Percentiles rank a stretch among this genome's conserved stretches.
phyloP scores from a whole-genome alignment of 2,113 vertebrate species.

The Vanacampus margaritifer region DNA sequence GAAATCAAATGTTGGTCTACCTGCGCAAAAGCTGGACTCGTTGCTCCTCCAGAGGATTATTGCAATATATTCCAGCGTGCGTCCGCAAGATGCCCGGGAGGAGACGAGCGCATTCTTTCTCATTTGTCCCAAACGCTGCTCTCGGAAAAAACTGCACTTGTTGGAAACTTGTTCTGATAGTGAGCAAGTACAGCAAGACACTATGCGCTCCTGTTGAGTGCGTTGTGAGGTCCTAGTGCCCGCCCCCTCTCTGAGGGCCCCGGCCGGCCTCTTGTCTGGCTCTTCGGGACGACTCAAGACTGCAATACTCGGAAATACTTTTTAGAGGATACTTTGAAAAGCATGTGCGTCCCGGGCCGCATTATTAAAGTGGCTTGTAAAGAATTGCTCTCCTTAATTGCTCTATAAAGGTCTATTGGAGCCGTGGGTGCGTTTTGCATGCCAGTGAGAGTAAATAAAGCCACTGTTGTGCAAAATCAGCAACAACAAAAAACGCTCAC shows the following conservation, averaged over 20 bases:
- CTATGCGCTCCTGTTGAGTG: slow-evolving; percentile 25
- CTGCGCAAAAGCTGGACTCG: slow-evolving; percentile 38
- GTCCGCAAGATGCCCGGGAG: slow-evolving; percentile 32
- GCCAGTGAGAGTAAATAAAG: background rate
- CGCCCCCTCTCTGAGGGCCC: background rate
- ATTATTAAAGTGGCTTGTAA: slow-evolving; percentile 5
- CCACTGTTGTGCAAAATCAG: background rate
- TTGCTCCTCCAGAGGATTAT: slow-evolving; percentile 30
- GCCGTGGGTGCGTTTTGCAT: background rate
- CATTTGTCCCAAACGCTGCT: slow-evolving; percentile 51
- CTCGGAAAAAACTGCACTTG: slow-evolving; percentile 60
- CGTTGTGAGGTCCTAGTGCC: slow-evolving; percentile 73
- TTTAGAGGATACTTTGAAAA: background rate
- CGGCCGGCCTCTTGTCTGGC: too few relatives aligned
- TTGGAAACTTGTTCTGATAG: slow-evolving; percentile 72
- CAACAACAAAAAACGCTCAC: background rate
- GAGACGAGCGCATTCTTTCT: slow-evolving; percentile 19
- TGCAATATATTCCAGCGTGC: slow-evolving; percentile 55
- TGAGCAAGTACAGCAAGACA: slow-evolving; percentile 45
- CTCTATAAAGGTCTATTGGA: background rate
- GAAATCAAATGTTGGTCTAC: slow-evolving; percentile 34
- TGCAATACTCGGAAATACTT: background rate
- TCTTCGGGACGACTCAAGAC: background rate
- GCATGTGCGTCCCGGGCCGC: background rate
- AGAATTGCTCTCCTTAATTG: background rate